Evolutionary conservation across 2,113 vertebrate genomes (phyloP), one percentile per base, ranked within the genome.

Genomic region (Butorides virescens): DNA sequence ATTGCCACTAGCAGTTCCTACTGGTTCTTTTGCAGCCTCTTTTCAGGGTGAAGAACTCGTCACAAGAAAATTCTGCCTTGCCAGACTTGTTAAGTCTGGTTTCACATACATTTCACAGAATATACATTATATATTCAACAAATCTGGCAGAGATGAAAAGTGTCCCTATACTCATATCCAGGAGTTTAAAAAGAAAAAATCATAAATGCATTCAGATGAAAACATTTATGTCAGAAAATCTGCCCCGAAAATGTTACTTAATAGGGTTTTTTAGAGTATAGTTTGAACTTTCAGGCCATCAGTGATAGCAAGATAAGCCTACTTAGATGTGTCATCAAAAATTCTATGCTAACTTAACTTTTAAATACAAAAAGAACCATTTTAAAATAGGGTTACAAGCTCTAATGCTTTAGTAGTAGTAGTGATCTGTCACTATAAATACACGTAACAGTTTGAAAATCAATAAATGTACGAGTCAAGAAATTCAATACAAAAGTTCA

Each of bases 31-130:
- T 74, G 46, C 46, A 77, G n/a, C 16, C 42, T 84, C 16, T 95
- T 93, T 50, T 66, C 76, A 39, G 65, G 52, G 88, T n/a, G 27
- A 88, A 77, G 83, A 84, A 55, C n/a, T 3, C 10, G 4, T 86
- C 46, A 53, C 21, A 86, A 72, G 72, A 84, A 95, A 89, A 81
- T 89, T 92, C 65, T 88, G n/a, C 56, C 47, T 93, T 87, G 55
- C 80, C 50, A 95, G 70, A 82, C 77, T 79, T 75, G n/a, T 78
- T 90, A 91, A 81, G 37, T 94, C 65, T 91, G 42, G 15, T 81
- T 93, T 87, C 52, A 88, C 36, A 79, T 34, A 68, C 11, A 65
- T 85, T 93, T 86, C 84, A 92, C 29, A 71, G 47, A 82, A 67
- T 92, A 85, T 47, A 67, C 0, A 3, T 56, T 79, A 82, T 25